Evolutionary conservation across 2,888 invertebrate genomes (phyloP).

Genomic region (Acanthosepion esculentum): DNA sequence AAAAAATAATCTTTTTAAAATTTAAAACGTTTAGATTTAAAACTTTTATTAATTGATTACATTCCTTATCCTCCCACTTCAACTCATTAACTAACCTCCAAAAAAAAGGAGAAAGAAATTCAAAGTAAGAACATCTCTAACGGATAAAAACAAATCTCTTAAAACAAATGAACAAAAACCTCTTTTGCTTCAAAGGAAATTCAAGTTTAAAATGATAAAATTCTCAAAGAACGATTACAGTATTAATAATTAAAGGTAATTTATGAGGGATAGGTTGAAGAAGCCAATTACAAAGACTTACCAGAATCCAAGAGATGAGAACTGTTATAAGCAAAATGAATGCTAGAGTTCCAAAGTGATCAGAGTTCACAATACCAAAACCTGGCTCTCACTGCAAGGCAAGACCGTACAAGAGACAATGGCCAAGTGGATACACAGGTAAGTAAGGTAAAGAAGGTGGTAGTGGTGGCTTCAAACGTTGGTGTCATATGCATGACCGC

Average conservation of each 20-base stretch:
- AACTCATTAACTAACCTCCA: no score
- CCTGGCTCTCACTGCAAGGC: neutral
- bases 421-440: neutral
- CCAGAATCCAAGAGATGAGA: neutral
- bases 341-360: neutral
- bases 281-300: conserved; percentile 20
- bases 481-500: neutral
- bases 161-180: no score
- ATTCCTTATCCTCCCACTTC: no score
- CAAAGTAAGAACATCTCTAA: neutral
- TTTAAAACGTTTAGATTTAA: neutral
- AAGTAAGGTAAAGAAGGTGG: neutral
- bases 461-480: neutral
- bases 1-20: no score
- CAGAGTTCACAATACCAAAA: neutral
- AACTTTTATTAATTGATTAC: neutral
- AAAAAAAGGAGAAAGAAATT: no score
- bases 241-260: neutral
- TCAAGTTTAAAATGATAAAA: no score
- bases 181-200: no score
- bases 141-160: no score
- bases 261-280: neutral
- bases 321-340: neutral
- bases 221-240: no score
- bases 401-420: neutral